A percentile compares a stretch with the other conserved stretches of the same genome.
phyloP scores from a whole-genome alignment of 2,888 invertebrate genomes.

The Cosmopolites sordidus region DNA sequence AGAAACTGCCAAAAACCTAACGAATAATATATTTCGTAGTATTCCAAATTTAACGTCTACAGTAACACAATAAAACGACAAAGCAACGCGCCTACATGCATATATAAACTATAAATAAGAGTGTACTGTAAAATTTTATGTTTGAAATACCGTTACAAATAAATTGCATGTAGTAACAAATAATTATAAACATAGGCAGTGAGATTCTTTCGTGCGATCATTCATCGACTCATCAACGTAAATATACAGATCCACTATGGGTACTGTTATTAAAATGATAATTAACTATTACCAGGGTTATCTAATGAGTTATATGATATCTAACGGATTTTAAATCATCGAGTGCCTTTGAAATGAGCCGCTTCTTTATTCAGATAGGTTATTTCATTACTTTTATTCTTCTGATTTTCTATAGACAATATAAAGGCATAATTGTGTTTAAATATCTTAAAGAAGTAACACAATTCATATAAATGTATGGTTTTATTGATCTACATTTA shows the following conservation, averaged over 20 bases:
- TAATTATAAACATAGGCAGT: slow-evolving; percentile 8
- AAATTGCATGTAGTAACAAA: slow-evolving; percentile 12
- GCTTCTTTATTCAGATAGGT: no score
- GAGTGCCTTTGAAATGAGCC: no score
- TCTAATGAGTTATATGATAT: neutral
- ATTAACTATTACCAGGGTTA: slow-evolving; percentile 10
- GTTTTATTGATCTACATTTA: no score
- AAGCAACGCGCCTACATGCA: slow-evolving; percentile 3
- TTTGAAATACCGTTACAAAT: slow-evolving; percentile 16
- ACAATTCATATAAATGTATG: no score
- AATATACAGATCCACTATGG: slow-evolving; percentile 18
- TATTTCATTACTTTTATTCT: no score
- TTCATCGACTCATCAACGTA: slow-evolving; percentile 18
- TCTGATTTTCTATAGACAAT: no score
- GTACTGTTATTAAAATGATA: slow-evolving; percentile 17
- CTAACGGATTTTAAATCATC: neutral
- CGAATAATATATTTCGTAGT: no score
- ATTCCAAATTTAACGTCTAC: no score
- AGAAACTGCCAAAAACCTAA: no score
- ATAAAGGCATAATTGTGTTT: no score
- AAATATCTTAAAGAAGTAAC: no score
- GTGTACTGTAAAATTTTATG: slow-evolving; percentile 12
- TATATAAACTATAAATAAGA: slow-evolving; percentile 14
- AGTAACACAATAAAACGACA: no score
- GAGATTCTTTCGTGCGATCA: slow-evolving; percentile 11